These are phyloP conservation scores for Trypoxylon attenuatum DNA, from an alignment of 2,888 invertebrate genomes.

Conservation along the genomic window DNA sequence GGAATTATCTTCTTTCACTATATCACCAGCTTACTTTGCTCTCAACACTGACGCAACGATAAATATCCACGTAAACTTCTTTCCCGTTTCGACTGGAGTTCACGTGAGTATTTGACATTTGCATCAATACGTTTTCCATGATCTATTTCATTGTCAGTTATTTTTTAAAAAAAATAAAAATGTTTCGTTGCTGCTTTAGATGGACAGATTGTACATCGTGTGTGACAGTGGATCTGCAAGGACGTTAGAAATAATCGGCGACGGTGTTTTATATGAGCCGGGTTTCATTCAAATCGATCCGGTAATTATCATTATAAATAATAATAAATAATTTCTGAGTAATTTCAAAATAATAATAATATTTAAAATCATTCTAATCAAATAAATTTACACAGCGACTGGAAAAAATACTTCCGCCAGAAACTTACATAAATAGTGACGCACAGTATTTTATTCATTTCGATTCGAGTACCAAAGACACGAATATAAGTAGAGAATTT, in stretches of 20 bases:
- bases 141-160: no score
- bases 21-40: slow-evolving; percentile 73
- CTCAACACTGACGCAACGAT: slow-evolving; percentile 67
- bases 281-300: slow-evolving; percentile 47
- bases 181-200: slow-evolving; percentile 38
- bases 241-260: slow-evolving; percentile 73
- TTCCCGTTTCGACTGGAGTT: slow-evolving; percentile 68
- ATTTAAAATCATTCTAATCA: neutral
- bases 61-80: slow-evolving; percentile 70
- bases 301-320: slow-evolving; percentile 26
- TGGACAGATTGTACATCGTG: slow-evolving; percentile 72
- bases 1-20: slow-evolving; percentile 65
- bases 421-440: slow-evolving; percentile 4
- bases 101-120: slow-evolving; percentile 59
- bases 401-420: neutral
- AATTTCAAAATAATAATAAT: neutral
- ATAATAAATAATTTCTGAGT: neutral
- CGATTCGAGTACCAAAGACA: slow-evolving; percentile 1
- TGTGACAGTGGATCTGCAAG: slow-evolving; percentile 73
- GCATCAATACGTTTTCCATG: no score
- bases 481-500: slow-evolving; percentile 24
- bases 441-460: slow-evolving; percentile 24
- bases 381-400: slow-evolving; percentile 13
- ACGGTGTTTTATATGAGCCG: slow-evolving; percentile 71
- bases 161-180: neutral